Conservation (phyloP, 1,140 invertebrate genomes). For the Ridgeia piscesae region DNA sequence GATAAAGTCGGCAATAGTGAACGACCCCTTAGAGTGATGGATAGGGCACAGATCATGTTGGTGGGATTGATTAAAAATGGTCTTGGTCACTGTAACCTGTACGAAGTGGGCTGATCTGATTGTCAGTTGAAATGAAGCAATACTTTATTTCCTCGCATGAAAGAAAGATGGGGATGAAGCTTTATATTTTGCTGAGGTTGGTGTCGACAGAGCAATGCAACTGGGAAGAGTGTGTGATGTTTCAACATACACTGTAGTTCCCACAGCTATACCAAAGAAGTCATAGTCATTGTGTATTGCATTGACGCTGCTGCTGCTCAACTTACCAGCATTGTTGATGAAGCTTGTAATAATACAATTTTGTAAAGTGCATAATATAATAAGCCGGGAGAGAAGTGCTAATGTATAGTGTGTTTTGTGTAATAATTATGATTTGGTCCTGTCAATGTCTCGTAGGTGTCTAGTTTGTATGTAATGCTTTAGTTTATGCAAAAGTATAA, state of each 20-base stretch:
- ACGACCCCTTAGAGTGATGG: too few relatives aligned
- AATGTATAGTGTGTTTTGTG: neutral
- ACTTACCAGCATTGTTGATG: neutral
- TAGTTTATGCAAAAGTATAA: neutral
- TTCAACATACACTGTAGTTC: neutral
- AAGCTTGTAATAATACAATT: neutral
- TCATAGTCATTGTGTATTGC: neutral
- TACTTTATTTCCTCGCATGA: too few relatives aligned
- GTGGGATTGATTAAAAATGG: too few relatives aligned
- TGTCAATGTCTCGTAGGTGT: neutral
- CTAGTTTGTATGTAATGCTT: neutral
- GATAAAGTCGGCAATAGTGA: too few relatives aligned
- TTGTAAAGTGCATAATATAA: conserved; percentile 2
- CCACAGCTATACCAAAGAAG: neutral
- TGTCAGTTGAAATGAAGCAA: too few relatives aligned
- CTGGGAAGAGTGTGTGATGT: neutral
- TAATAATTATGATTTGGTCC: neutral
- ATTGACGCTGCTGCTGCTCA: neutral
- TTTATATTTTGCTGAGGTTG: neutral
- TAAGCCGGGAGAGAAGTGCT: neutral
- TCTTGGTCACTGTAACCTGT: too few relatives aligned
- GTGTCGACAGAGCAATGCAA: neutral
- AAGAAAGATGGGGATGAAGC: neutral
- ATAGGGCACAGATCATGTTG: too few relatives aligned
- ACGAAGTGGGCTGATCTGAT: too few relatives aligned